These are phyloP conservation scores for Cerastis rubricosa DNA, from an alignment of 2,888 invertebrate species.

Conservation along the genomic window DNA sequence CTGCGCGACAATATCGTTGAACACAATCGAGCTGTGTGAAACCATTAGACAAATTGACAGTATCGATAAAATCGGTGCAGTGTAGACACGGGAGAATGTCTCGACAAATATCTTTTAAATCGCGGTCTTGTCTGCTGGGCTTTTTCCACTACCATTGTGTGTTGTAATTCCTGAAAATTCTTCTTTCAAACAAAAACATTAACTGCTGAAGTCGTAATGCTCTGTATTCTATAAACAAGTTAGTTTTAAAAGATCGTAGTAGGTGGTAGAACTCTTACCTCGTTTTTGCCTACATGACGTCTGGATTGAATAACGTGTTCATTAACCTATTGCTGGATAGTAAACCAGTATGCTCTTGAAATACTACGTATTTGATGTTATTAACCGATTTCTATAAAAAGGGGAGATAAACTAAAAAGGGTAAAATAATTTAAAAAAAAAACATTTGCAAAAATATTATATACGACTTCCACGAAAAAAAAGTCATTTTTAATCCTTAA, in stretches of 20 bases:
- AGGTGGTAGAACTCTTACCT: neutral
- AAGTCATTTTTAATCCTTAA: neutral
- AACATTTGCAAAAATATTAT: too few species aligned
- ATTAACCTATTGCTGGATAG: neutral
- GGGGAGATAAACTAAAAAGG: neutral
- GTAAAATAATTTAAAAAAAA: neutral
- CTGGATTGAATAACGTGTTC: neutral
- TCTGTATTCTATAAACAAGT: neutral
- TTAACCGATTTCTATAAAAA: too few species aligned
- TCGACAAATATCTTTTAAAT: neutral
- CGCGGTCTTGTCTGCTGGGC: neutral
- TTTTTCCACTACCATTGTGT: neutral
- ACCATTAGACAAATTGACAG: conserved; percentile 50
- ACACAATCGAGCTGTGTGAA: conserved; percentile 8
- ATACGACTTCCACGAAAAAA: too few species aligned
- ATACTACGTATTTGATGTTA: too few species aligned
- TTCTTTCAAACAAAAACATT: neutral
- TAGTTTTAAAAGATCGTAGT: neutral
- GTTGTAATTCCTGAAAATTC: neutral
- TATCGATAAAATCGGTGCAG: conserved; percentile 31
- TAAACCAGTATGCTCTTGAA: neutral
- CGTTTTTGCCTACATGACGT: neutral
- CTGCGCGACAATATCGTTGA: conserved; percentile 20
- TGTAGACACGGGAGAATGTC: conserved; percentile 9
- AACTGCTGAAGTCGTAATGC: neutral